Evolutionary conservation across 2,797 vertebrate species (phyloP).

Genomic region (Alfaro cultratus): DNA sequence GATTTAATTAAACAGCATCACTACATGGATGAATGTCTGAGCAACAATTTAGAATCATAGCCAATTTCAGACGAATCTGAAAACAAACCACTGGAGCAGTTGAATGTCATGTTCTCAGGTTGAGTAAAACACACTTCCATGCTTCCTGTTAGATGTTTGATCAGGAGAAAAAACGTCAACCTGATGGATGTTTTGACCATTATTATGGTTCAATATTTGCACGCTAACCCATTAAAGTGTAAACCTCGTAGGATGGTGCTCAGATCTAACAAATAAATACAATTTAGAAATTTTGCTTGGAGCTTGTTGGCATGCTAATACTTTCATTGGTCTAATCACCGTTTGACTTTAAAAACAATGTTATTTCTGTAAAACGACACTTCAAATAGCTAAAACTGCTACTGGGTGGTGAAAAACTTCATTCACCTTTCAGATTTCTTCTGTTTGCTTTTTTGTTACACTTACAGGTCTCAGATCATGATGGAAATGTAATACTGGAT

Average conservation of each 20-base stretch:
- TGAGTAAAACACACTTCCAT: neutral
- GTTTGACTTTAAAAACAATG: neutral
- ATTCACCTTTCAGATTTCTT: neutral
- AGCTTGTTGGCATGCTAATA: neutral
- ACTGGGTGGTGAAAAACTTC: too few relatives aligned
- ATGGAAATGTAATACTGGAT: neutral
- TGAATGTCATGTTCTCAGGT: neutral
- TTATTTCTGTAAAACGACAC: neutral
- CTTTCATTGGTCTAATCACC: neutral
- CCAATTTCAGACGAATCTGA: neutral
- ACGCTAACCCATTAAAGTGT: neutral
- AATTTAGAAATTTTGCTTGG: neutral
- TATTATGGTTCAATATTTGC: neutral
- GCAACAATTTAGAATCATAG: conserved; percentile 34
- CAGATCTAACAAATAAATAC: neutral
- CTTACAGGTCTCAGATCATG: neutral
- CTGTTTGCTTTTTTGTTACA: neutral
- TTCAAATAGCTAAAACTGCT: neutral
- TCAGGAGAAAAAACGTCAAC: neutral
- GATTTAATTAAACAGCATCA: conserved; percentile 56
- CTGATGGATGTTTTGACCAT: neutral
- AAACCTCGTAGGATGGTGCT: neutral
- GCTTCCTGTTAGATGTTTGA: neutral
- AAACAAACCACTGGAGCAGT: neutral
- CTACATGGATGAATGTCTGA: conserved; percentile 38